These are phyloP conservation scores for Callithrix jacchus DNA, from an alignment of 2,113 vertebrate species.

Conservation along the genomic window DNA sequence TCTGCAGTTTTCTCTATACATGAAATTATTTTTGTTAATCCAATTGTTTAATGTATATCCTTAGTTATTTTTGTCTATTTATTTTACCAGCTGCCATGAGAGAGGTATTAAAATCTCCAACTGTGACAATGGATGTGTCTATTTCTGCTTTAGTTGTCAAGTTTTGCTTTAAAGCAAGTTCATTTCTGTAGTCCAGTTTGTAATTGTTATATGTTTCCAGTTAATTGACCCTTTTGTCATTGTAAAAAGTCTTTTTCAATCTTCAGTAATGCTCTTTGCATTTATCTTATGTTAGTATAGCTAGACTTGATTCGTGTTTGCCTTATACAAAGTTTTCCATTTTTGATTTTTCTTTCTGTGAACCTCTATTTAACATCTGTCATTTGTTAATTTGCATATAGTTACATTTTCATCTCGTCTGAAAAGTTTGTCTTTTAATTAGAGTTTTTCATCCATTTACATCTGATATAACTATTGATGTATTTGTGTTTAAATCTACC, in stretches of 20 bases:
- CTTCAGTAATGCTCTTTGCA: not conserved
- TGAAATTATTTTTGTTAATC: not conserved
- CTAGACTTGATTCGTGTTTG: no score
- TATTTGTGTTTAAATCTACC: not conserved
- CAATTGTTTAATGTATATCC: not conserved
- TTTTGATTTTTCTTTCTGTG: no score
- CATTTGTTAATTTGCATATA: no score
- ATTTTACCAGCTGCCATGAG: not conserved
- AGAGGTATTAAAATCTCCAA: not conserved
- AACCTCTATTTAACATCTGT: no score
- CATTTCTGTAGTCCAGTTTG: not conserved
- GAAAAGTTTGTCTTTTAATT: no score
- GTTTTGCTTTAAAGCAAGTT: not conserved
- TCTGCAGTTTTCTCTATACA: not conserved
- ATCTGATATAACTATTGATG: not conserved
- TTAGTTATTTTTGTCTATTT: not conserved
- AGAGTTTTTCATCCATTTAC: not conserved
- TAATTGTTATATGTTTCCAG: not conserved
- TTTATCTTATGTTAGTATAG: not conserved
- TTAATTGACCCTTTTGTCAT: not conserved
- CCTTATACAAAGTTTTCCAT: no score
- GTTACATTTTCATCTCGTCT: no score
- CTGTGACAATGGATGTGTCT: not conserved
- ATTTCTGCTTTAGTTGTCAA: not conserved
- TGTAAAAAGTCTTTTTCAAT: not conserved